Evolutionary conservation across 1,140 invertebrate genomes (phyloP).

Genomic region (Steinernema feltiae): DNA sequence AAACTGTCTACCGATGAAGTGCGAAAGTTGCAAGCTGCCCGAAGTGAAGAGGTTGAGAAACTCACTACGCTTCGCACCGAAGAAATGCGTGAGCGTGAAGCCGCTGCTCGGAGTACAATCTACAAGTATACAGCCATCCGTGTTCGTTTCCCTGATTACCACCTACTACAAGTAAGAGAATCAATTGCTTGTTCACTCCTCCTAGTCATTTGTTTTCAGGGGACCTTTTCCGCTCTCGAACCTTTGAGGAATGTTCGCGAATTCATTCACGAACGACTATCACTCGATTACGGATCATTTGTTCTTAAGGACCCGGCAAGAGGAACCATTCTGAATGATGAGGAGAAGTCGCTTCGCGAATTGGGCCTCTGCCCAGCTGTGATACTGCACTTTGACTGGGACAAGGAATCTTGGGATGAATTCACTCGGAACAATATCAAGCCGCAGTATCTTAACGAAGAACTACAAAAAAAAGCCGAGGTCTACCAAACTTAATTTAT

Average conservation of each 20-base stretch:
- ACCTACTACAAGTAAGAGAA: slow-evolving; percentile 27
- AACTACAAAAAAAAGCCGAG: too few species aligned
- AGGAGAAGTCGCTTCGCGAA: too few species aligned
- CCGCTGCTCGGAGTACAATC: neutral
- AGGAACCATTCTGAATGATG: too few species aligned
- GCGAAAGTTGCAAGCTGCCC: neutral
- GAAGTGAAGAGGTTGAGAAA: neutral
- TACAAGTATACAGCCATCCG: slow-evolving; percentile 41
- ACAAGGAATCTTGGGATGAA: too few species aligned
- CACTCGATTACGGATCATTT: neutral
- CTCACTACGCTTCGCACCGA: slow-evolving; percentile 28
- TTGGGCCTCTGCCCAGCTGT: too few species aligned
- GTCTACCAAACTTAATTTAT: too few species aligned
- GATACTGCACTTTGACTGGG: too few species aligned
- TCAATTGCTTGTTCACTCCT: neutral
- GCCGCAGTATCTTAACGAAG: too few species aligned
- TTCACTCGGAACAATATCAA: too few species aligned
- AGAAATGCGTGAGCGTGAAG: slow-evolving; percentile 35
- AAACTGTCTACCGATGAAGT: slow-evolving; percentile 29
- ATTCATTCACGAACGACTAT: slow-evolving; percentile 12
- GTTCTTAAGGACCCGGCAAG: neutral
- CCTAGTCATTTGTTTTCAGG: slow-evolving; percentile 19
- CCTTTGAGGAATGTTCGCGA: slow-evolving; percentile 21
- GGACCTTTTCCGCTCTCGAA: slow-evolving; percentile 26
- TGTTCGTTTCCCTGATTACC: slow-evolving; percentile 28